A percentile compares a stretch with the other conserved stretches of the same genome.
phyloP scores from a whole-genome alignment of 1,140 invertebrate genomes.

The Zaprionus tsacasi region DNA sequence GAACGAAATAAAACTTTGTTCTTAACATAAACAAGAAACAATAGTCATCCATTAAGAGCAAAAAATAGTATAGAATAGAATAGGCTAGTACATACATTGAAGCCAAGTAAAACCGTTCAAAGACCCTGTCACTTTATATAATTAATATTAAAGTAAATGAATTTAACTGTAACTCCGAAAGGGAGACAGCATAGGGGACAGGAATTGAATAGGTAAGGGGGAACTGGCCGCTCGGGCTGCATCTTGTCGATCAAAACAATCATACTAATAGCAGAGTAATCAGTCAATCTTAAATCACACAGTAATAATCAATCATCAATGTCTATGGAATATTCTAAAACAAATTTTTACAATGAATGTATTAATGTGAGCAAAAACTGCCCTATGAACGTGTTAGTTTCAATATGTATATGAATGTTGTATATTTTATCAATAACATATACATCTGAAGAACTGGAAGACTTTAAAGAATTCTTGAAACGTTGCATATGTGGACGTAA shows the following conservation, averaged over 20 bases:
- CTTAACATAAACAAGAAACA: neutral
- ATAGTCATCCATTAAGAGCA: neutral
- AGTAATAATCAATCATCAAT: constrained; percentile 3
- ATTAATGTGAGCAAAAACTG: neutral
- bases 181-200: neutral
- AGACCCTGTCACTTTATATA: neutral
- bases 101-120: neutral
- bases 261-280: neutral
- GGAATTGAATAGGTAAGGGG: neutral
- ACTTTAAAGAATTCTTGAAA: neutral
- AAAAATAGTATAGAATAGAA: neutral
- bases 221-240: too few relatives aligned
- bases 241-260: neutral
- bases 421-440: neutral
- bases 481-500: neutral
- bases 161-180: neutral
- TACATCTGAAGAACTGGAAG: neutral
- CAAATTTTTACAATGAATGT: neutral
- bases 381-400: neutral
- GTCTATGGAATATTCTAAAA: neutral
- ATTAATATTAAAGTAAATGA: neutral
- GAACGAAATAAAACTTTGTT: neutral
- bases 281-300: neutral
- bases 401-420: too few relatives aligned
- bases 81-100: too few relatives aligned